phyloP scores from a whole-genome alignment of 2,888 invertebrate species.

The Sphaerophoria taeniata region DNA sequence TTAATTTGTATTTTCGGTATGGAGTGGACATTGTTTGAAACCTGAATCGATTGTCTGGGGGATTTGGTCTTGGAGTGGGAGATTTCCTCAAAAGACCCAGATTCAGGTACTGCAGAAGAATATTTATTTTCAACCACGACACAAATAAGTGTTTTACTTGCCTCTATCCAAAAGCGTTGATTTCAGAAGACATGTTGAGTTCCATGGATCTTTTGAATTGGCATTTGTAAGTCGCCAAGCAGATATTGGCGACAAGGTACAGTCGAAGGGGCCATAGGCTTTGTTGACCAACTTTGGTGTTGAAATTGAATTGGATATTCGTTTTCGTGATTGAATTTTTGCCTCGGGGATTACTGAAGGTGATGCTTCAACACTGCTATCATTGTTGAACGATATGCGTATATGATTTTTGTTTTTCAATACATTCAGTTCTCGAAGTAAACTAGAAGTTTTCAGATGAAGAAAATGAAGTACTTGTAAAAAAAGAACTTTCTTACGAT shows the following conservation, averaged over 20 bases:
- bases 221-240: conserved; percentile 73
- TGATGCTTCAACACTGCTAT: conserved; percentile 80
- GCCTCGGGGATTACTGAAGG: not conserved
- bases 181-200: conserved; percentile 45
- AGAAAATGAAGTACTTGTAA: not conserved
- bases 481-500: conserved; percentile 76
- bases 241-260: conserved; percentile 79
- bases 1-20: conserved; percentile 32
- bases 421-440: conserved; percentile 77
- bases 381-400: conserved; percentile 79
- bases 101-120: not conserved
- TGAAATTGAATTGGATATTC: conserved; percentile 75
- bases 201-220: conserved; percentile 30
- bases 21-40: not conserved
- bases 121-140: not conserved
- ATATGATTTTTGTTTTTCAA: conserved; percentile 76
- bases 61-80: not conserved
- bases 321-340: not conserved
- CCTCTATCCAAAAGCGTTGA: conserved; percentile 11
- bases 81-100: conserved; percentile 14
- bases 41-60: too few species aligned
- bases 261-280: conserved; percentile 76
- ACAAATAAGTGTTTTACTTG: not conserved
- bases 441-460: conserved; percentile 66
- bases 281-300: conserved; percentile 76